phyloP scores from a whole-genome alignment of 2,113 vertebrate species.

The Anolis carolinensis region DNA sequence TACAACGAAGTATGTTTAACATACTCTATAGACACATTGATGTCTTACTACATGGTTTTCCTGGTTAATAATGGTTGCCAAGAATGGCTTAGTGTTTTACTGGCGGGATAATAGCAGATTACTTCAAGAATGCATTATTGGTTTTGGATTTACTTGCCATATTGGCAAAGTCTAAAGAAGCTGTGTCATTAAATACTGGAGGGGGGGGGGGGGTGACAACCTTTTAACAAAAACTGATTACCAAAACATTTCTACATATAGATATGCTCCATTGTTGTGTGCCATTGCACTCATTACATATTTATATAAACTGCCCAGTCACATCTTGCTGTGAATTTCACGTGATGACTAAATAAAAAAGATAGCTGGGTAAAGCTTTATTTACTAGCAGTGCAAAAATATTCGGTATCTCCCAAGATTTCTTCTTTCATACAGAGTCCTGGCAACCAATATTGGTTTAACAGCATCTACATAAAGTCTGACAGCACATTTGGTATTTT shows the following conservation, averaged over 20 bases:
- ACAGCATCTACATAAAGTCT: constrained; percentile 77
- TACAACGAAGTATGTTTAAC: background rate
- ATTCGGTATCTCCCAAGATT: constrained; percentile 24
- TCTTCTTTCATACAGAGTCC: constrained; percentile 42
- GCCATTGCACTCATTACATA: background rate
- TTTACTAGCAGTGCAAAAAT: background rate
- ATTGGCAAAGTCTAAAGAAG: constrained; percentile 14
- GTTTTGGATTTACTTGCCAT: constrained; percentile 26
- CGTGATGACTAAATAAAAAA: constrained; percentile 38
- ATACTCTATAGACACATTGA: constrained; percentile 42
- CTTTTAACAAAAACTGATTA: background rate
- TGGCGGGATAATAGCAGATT: background rate
- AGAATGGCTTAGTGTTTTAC: constrained; percentile 12
- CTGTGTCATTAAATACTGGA: background rate
- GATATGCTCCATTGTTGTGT: background rate
- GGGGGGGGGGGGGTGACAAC: background rate
- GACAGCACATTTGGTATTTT: constrained; percentile 85
- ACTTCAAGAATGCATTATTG: constrained; percentile 26
- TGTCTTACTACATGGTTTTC: background rate
- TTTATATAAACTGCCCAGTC: constrained; percentile 59
- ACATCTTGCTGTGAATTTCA: constrained; percentile 38
- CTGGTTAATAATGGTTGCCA: constrained; percentile 23
- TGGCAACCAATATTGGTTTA: constrained; percentile 67
- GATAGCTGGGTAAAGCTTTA: constrained; percentile 16
- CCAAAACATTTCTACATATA: constrained; percentile 19